Percentiles rank a stretch among this genome's conserved stretches.
Conservation (phyloP, 2,888 invertebrate species). For the Sphaeridia pumilis region DNA sequence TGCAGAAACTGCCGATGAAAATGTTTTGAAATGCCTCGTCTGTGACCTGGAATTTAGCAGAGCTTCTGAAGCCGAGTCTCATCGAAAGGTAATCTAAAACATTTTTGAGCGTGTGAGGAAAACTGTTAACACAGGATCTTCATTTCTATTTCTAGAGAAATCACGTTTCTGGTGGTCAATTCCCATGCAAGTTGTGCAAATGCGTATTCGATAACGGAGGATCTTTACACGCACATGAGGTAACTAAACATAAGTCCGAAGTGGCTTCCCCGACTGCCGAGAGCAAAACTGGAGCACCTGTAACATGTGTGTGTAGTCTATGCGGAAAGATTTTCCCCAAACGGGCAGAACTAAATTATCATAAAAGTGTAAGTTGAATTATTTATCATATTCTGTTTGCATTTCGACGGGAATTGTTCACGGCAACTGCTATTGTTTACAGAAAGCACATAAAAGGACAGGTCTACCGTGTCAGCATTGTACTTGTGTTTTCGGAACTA, state of each 20-base stretch:
- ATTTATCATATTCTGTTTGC: no score
- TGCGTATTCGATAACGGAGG: slow-evolving; percentile 7
- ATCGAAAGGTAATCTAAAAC: slow-evolving; percentile 10
- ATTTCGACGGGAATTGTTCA: no score
- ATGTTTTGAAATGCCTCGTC: slow-evolving; percentile 6
- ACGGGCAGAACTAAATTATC: slow-evolving; percentile 1
- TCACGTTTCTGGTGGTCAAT: slow-evolving; percentile 11
- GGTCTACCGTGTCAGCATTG: slow-evolving; percentile 6
- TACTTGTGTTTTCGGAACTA: slow-evolving; percentile 9
- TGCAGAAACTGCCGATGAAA: slow-evolving; percentile 2
- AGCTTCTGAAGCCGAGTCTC: slow-evolving; percentile 11
- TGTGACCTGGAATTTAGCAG: slow-evolving; percentile 9
- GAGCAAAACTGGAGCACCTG: background rate
- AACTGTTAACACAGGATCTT: no score
- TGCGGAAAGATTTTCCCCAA: slow-evolving; percentile 5
- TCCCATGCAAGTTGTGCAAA: slow-evolving; percentile 11
- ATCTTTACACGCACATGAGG: slow-evolving; percentile 6
- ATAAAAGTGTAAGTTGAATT: slow-evolving; percentile 9
- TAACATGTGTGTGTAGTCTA: slow-evolving; percentile 7
- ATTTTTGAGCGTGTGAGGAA: no score
- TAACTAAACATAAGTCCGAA: slow-evolving; percentile 4
- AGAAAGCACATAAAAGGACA: slow-evolving; percentile 8
- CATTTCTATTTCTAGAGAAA: slow-evolving; percentile 1
- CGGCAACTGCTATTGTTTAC: background rate
- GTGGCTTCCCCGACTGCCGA: background rate